Conservation (phyloP, 2,888 invertebrate species). For the Lasioglossum oenotherae region DNA sequence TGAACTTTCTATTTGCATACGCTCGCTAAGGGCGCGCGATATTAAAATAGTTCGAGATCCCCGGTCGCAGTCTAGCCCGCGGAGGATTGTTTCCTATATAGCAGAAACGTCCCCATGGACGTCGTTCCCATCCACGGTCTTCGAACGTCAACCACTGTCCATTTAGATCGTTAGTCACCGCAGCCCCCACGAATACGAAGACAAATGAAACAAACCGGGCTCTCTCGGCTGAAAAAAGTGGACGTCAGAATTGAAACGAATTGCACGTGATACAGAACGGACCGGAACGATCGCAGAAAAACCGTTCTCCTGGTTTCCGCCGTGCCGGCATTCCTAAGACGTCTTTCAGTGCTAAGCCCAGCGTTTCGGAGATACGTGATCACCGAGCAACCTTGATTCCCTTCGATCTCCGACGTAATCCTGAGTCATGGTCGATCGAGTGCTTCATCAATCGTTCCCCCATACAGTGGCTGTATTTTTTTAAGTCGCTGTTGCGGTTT, state of each 20-base stretch:
- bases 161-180: background rate
- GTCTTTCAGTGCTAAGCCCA: slow-evolving; percentile 11
- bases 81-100: background rate
- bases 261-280: slow-evolving; percentile 4
- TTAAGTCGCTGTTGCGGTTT: background rate
- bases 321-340: background rate
- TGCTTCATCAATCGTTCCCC: slow-evolving; percentile 4
- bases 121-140: background rate
- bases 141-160: background rate
- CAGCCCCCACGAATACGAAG: background rate
- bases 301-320: background rate
- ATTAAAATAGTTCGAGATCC: slow-evolving; percentile 1
- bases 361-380: slow-evolving; percentile 8
- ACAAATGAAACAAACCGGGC: slow-evolving; percentile 12
- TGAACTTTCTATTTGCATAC: background rate
- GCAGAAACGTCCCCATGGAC: background rate
- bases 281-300: background rate
- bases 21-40: background rate
- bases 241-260: slow-evolving; percentile 28
- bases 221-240: slow-evolving; percentile 29
- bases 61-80: background rate
- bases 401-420: background rate
- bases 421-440: slow-evolving; percentile 1
- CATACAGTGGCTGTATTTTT: background rate
- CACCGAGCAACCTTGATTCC: background rate